These are phyloP conservation scores for Drosophila rhopaloa DNA, from an alignment of 1,140 invertebrate species.

Conservation along the genomic window DNA sequence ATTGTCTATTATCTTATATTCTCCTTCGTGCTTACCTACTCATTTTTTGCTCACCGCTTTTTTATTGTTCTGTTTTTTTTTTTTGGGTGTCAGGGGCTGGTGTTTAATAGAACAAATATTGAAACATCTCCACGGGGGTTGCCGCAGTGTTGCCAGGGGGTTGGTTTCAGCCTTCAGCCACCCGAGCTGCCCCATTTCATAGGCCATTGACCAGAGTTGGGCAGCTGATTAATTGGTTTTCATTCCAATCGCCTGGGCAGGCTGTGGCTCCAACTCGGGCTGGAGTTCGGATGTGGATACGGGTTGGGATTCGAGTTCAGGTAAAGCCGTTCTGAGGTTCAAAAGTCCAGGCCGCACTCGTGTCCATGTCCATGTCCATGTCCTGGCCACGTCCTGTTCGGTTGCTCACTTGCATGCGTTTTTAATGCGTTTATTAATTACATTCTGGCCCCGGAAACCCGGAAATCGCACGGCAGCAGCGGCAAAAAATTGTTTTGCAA, in stretches of 20 bases:
- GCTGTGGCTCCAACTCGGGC: constrained; percentile 4
- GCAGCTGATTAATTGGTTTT: constrained; percentile 76
- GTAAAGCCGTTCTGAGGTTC: not conserved
- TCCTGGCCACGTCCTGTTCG: constrained; percentile 33
- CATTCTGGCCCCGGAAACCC: constrained; percentile 48
- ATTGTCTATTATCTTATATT: constrained; percentile 63
- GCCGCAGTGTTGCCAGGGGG: not conserved
- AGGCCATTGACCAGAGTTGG: constrained; percentile 75
- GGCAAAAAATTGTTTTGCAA: constrained; percentile 62
- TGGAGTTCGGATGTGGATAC: too few species aligned
- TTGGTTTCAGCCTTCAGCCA: constrained; percentile 44
- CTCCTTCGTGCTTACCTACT: constrained; percentile 20
- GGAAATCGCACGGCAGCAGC: constrained; percentile 56
- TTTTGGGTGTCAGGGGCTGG: constrained; percentile 4
- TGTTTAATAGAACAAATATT: constrained; percentile 79
- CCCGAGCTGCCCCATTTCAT: constrained; percentile 69
- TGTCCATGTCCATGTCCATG: constrained; percentile 7
- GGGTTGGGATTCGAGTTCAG: not conserved
- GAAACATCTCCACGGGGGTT: constrained; percentile 47
- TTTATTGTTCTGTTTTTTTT: constrained; percentile 22
- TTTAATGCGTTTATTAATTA: constrained; percentile 83
- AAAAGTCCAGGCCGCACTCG: not conserved
- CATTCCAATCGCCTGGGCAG: constrained; percentile 40
- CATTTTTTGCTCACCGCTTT: constrained; percentile 9
- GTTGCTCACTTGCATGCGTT: constrained; percentile 75